Evolutionary conservation across 2,797 vertebrate species (phyloP).

Genomic region (Trichosurus vulpecula): DNA sequence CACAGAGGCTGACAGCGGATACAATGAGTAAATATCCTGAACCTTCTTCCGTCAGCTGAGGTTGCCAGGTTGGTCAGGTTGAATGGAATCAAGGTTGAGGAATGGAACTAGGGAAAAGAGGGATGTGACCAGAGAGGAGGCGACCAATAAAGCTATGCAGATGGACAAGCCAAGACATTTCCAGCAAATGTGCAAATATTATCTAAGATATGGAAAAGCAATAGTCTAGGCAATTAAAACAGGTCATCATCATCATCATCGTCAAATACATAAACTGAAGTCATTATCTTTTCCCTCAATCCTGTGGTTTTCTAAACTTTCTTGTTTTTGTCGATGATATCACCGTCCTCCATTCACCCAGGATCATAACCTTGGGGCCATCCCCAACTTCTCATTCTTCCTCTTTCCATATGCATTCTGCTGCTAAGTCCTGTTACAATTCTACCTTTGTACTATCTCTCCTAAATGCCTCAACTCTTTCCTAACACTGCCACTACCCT

Average conservation of each 20-base stretch:
- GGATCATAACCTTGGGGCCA: too few relatives aligned
- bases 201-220: background rate
- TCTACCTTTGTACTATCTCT: too few relatives aligned
- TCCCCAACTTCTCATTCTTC: too few relatives aligned
- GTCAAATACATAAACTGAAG: too few relatives aligned
- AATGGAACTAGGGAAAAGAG: background rate
- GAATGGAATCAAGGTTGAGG: background rate
- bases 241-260: background rate
- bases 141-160: background rate
- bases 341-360: too few relatives aligned
- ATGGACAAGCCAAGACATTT: background rate
- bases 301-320: too few relatives aligned
- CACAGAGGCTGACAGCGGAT: background rate
- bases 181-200: background rate
- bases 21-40: background rate
- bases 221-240: background rate
- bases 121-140: background rate
- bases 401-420: too few relatives aligned
- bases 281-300: too few relatives aligned
- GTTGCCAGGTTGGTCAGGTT: background rate
- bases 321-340: too few relatives aligned
- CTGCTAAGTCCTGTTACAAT: too few relatives aligned
- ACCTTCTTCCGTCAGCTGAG: background rate
- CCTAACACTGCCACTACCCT: too few relatives aligned
- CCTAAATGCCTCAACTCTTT: too few relatives aligned